These are phyloP conservation scores for Trichogramma pretiosum DNA, from an alignment of 1,140 invertebrate species.

Conservation along the genomic window DNA sequence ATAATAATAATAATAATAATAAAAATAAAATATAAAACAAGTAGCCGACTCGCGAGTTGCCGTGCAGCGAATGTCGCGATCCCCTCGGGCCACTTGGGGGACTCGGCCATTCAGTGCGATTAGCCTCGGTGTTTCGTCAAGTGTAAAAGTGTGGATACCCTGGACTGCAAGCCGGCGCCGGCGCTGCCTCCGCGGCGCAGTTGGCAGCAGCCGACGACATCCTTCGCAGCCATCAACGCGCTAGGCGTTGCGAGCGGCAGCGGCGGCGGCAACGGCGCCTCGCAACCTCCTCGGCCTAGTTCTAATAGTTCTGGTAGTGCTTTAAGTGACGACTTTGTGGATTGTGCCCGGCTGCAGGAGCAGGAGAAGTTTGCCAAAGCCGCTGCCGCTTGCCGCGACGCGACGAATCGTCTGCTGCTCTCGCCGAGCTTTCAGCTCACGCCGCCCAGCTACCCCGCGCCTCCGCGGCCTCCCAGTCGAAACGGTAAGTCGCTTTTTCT, in stretches of 20 bases:
- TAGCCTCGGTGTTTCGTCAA: too few relatives aligned
- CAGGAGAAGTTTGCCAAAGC: slow-evolving; percentile 2
- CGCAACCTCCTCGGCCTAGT: too few relatives aligned
- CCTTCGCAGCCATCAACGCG: slow-evolving; percentile 13
- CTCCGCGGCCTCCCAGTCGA: slow-evolving; percentile 43
- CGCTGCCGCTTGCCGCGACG: slow-evolving; percentile 23
- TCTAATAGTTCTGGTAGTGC: slow-evolving; percentile 20
- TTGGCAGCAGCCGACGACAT: slow-evolving; percentile 35
- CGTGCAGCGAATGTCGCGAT: slow-evolving; percentile 20
- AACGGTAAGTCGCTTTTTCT: slow-evolving; percentile 34
- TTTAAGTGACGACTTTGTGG: too few relatives aligned
- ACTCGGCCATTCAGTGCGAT: too few relatives aligned
- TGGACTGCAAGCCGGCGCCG: slow-evolving; percentile 44
- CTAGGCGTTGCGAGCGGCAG: slow-evolving; percentile 19
- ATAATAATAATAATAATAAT: too few relatives aligned
- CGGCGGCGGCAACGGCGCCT: slow-evolving; percentile 25
- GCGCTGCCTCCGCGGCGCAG: slow-evolving; percentile 45
- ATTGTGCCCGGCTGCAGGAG: slow-evolving; percentile 5
- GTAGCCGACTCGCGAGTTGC: too few relatives aligned
- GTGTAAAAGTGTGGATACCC: slow-evolving; percentile 43
- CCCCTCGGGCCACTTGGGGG: slow-evolving; percentile 21
- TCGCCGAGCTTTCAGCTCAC: slow-evolving; percentile 41
- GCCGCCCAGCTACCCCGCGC: slow-evolving; percentile 43
- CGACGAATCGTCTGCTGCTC: slow-evolving; percentile 43
- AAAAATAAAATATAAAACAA: too few relatives aligned